A percentile compares a stretch with the other conserved stretches of the same genome.
Conservation (phyloP, 2,888 invertebrate species). For the Rapana venosa region DNA sequence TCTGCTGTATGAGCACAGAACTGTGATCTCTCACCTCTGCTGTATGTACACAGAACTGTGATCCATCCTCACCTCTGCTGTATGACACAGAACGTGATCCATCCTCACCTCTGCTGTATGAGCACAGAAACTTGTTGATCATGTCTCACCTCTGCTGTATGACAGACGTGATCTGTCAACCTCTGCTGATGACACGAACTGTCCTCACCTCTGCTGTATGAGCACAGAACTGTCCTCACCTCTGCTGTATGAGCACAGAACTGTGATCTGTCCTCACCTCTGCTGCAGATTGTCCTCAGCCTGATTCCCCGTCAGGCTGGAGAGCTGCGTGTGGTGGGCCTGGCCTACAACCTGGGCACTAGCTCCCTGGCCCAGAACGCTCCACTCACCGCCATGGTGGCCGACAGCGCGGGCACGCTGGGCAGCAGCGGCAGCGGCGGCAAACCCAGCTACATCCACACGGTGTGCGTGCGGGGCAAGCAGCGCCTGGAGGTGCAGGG, state of each 20-base stretch:
- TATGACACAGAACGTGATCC: no score
- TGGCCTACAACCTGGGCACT: conserved; percentile 83
- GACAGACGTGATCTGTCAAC: no score
- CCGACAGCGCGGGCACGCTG: conserved; percentile 21
- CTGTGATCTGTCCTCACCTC: background rate
- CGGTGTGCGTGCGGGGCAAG: conserved; percentile 76
- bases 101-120: no score
- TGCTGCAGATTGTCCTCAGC: conserved; percentile 82
- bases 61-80: no score
- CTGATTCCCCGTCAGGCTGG: conserved; percentile 88
- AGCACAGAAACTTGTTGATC: no score
- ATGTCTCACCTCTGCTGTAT: no score
- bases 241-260: background rate
- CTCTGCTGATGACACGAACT: background rate
- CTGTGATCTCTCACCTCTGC: no score
- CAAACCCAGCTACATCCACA: conserved; percentile 68
- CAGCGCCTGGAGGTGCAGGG: conserved; percentile 80
- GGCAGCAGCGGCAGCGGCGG: background rate
- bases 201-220: background rate
- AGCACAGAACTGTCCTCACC: no score
- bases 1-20: no score
- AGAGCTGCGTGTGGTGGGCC: conserved; percentile 85
- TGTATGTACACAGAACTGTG: no score
- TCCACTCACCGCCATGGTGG: conserved; percentile 35
- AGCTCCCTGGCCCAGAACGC: conserved; percentile 58